Base-by-base conservation (phyloP, 2,113 vertebrate species). In the Limanda limanda region DNA sequence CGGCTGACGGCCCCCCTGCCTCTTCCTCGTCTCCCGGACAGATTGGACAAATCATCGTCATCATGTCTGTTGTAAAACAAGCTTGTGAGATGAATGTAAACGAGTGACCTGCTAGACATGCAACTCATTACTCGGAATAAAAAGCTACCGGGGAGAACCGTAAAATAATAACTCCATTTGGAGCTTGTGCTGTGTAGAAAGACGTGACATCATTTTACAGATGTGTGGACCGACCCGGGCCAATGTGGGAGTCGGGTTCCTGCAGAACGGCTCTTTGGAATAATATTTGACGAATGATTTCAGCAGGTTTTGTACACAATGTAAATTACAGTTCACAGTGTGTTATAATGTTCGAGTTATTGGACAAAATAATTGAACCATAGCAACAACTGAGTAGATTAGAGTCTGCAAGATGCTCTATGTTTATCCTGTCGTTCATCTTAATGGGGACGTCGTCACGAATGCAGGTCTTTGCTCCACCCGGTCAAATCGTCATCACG, bases 61-160 rank as follows among this genome's bases (percentile, higher is more conserved):
- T 37, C 0, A 12, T 37, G 42, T 71, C 20, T 71, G 51, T 54
- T 54, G 51, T 54, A 58, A 57, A 76, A 56, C 48, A 25, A 47
- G 23, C 71, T 42, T 42, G 24, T 55, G 40, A 64, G 24, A 14
- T 8, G 15, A 65, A 18, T 51, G 47, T 56, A 24, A 56, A 54
- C n/a, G 20, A 54, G 20, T n/a, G 51, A 54, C 51, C 51, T 56
- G 10, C 40, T 1, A 5, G 24, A 66, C 4, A 21, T 20, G 61
- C 47, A 10, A 20, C 42, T 25, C 62, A 42, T 25, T 21, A 48
- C 14, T 23, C 9, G 20, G n/a, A 42, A 37, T 60, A 12, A 60
- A 12, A 35, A 35, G 6, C 51, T 54, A n/a, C 18, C 51, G 14
- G 51, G 51, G 51, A 21, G 51, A 54, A 17, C 51, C 20, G 2